Conservation (phyloP, 2,797 vertebrate genomes). For the Eupleurogrammus muticus region DNA sequence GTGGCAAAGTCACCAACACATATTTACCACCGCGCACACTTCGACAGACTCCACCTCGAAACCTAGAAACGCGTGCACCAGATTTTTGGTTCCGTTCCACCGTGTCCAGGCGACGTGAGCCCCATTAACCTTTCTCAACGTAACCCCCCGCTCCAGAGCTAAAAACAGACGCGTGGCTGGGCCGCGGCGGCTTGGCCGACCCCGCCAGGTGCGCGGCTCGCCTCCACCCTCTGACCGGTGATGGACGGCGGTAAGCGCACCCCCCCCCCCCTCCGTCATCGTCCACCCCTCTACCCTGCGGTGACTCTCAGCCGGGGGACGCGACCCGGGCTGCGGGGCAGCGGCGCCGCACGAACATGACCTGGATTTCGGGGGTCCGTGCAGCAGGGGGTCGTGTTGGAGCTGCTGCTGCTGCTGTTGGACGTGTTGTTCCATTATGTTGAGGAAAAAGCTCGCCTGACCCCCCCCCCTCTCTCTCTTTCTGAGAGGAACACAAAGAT, state of each 20-base stretch:
- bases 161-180: conserved; percentile 63
- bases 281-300: conserved; percentile 51
- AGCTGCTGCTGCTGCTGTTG: conserved; percentile 73
- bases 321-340: conserved; percentile 5
- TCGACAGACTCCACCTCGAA: no score
- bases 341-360: conserved; percentile 34
- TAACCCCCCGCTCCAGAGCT: conserved; percentile 52
- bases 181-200: neutral
- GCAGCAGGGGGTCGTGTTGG: conserved; percentile 63
- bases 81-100: neutral
- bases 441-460: conserved; percentile 53
- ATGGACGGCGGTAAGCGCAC: conserved; percentile 53
- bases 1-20: no score
- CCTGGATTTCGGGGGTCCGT: conserved; percentile 70
- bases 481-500: conserved; percentile 34
- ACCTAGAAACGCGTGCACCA: neutral
- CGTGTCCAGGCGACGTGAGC: neutral
- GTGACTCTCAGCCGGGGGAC: conserved; percentile 55
- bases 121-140: conserved; percentile 17
- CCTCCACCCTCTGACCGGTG: conserved; percentile 45
- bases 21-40: no score
- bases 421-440: conserved; percentile 74
- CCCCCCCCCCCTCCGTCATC: conserved; percentile 46
- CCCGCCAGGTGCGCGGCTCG: conserved; percentile 54
- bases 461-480: conserved; percentile 28